A percentile compares a stretch with the other conserved stretches of the same genome.
phyloP scores from a whole-genome alignment of 2,888 invertebrate species.

The Priocnemis perturbator region DNA sequence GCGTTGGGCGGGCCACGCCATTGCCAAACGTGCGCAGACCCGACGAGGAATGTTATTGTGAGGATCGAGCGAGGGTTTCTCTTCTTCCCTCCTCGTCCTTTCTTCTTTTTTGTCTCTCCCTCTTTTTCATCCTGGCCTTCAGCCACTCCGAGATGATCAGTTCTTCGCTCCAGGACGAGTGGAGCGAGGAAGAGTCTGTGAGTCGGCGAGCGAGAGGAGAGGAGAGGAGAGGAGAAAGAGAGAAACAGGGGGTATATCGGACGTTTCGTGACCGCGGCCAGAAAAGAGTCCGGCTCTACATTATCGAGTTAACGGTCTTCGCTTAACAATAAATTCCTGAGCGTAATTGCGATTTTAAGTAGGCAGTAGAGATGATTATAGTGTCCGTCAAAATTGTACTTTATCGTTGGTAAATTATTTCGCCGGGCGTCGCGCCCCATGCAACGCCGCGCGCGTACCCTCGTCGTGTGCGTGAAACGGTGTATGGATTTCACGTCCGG shows the following conservation, averaged over 20 bases:
- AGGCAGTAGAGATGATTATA: slow-evolving; percentile 21
- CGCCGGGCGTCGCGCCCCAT: neutral
- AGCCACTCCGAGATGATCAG: slow-evolving; percentile 25
- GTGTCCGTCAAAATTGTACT: slow-evolving; percentile 14
- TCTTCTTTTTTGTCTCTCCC: slow-evolving; percentile 19
- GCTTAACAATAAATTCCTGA: slow-evolving; percentile 25
- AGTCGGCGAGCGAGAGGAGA: neutral
- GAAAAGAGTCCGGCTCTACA: slow-evolving; percentile 18
- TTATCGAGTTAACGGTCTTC: slow-evolving; percentile 32
- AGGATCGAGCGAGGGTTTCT: slow-evolving; percentile 32
- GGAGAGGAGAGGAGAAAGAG: neutral
- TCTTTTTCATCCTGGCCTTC: slow-evolving; percentile 14
- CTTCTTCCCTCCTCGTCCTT: slow-evolving; percentile 16
- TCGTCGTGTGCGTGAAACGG: neutral
- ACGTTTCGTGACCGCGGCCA: slow-evolving; percentile 15
- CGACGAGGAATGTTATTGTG: slow-evolving; percentile 53
- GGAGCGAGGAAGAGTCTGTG: neutral
- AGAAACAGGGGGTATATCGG: slow-evolving; percentile 6
- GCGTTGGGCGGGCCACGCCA: slow-evolving; percentile 27
- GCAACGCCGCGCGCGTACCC: neutral
- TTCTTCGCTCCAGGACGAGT: slow-evolving; percentile 15
- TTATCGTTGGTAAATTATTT: slow-evolving; percentile 11
- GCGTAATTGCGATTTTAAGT: slow-evolving; percentile 33
- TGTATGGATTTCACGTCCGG: neutral
- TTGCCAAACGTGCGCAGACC: slow-evolving; percentile 33